Evolutionary conservation across 1,140 invertebrate species (phyloP).

Genomic region (Ostrea edulis): DNA sequence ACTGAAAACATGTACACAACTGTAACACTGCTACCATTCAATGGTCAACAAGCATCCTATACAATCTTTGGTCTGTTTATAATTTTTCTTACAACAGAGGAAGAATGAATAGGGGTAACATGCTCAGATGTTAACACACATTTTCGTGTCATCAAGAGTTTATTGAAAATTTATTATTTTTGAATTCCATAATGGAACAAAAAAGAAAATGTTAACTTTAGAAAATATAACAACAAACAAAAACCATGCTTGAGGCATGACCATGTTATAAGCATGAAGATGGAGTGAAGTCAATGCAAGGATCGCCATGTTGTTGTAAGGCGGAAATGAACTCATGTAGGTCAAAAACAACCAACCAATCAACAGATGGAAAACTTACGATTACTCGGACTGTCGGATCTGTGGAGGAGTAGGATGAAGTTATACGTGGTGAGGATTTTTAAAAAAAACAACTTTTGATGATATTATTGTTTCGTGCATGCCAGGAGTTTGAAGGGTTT

Average conservation of each 20-base stretch:
- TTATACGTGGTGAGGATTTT: background rate
- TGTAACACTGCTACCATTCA: background rate
- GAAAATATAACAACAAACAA: background rate
- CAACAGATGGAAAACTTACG: conserved; percentile 26
- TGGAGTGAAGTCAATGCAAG: background rate
- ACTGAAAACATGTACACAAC: background rate
- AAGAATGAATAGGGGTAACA: background rate
- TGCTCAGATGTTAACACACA: background rate
- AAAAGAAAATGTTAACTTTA: background rate
- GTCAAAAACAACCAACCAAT: conserved; percentile 29
- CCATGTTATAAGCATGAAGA: conserved; percentile 19
- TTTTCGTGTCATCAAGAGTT: background rate
- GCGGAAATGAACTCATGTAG: conserved; percentile 19
- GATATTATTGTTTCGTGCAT: background rate
- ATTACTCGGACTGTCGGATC: conserved; percentile 21
- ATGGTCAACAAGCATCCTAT: background rate
- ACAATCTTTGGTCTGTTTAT: background rate
- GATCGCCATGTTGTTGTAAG: background rate
- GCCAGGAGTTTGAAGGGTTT: background rate
- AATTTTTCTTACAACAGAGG: background rate
- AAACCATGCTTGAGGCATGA: conserved; percentile 27
- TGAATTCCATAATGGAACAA: background rate
- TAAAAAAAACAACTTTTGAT: background rate
- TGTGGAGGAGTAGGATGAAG: conserved; percentile 16
- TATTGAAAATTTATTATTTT: background rate